Evolutionary conservation across 2,888 invertebrate genomes (phyloP).

Genomic region (Sphaerophoria rueppellii): DNA sequence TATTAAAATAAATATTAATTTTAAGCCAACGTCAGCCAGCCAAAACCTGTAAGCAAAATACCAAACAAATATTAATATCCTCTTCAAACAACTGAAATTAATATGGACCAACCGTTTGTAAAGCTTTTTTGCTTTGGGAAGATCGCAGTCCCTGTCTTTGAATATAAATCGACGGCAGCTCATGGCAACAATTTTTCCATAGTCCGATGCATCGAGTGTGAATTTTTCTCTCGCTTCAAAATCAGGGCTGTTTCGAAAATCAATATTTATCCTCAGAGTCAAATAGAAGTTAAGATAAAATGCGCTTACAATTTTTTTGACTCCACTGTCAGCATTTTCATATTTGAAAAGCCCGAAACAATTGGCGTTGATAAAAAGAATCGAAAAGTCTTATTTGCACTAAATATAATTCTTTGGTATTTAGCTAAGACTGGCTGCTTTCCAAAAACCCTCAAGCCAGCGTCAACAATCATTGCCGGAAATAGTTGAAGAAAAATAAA

Average conservation of each 20-base stretch:
- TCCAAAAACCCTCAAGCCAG: conserved; percentile 13
- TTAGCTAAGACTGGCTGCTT: conserved; percentile 47
- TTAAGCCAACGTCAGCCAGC: neutral
- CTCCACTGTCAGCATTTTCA: conserved; percentile 45
- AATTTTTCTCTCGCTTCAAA: conserved; percentile 45
- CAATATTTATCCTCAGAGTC: no score
- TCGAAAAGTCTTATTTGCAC: conserved; percentile 39
- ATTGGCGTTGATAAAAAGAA: conserved; percentile 54
- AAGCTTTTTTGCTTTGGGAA: conserved; percentile 35
- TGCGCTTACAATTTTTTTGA: conserved; percentile 53
- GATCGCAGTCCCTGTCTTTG: conserved; percentile 51
- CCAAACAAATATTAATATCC: neutral
- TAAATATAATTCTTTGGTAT: conserved; percentile 43
- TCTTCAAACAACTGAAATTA: neutral
- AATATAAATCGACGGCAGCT: conserved; percentile 63
- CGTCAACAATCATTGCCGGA: conserved; percentile 42
- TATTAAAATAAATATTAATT: conserved; percentile 4
- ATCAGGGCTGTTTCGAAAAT: conserved; percentile 24
- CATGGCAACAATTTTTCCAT: conserved; percentile 46
- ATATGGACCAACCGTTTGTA: conserved; percentile 45
- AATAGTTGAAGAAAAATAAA: conserved; percentile 47
- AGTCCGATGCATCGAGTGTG: conserved; percentile 42
- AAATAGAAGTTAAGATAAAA: neutral
- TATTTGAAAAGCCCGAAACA: conserved; percentile 31
- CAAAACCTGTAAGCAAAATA: neutral